These are phyloP conservation scores for Aphaenogaster rudis DNA, from an alignment of 1,140 invertebrate genomes.

Conservation along the genomic window DNA sequence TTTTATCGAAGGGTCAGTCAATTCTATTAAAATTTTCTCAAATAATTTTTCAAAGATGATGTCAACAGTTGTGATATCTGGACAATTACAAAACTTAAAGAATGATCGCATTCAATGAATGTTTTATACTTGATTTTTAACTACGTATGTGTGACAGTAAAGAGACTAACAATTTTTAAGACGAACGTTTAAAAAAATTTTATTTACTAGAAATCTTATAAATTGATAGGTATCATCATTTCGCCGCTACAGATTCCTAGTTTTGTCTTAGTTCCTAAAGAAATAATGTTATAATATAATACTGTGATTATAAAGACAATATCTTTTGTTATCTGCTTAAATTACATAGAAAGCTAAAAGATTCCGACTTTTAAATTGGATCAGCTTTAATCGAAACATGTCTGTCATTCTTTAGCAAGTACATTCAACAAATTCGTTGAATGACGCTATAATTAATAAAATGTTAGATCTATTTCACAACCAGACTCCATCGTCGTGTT, in stretches of 20 bases:
- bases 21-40: neutral
- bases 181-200: neutral
- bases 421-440: neutral
- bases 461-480: neutral
- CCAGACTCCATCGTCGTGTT: neutral
- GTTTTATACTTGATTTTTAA: neutral
- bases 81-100: too few species aligned
- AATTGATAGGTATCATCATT: neutral
- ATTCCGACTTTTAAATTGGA: neutral
- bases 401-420: neutral
- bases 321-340: neutral
- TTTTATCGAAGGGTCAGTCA: neutral
- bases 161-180: neutral
- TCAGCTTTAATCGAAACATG: neutral
- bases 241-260: too few species aligned
- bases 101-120: neutral
- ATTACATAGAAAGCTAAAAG: neutral
- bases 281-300: neutral
- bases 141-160: neutral
- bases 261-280: neutral
- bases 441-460: neutral
- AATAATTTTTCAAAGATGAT: neutral
- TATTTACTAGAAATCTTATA: neutral
- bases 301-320: neutral
- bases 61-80: too few species aligned